These are phyloP conservation scores for Spodoptera frugiperda DNA, from an alignment of 1,140 invertebrate species.

Conservation along the genomic window DNA sequence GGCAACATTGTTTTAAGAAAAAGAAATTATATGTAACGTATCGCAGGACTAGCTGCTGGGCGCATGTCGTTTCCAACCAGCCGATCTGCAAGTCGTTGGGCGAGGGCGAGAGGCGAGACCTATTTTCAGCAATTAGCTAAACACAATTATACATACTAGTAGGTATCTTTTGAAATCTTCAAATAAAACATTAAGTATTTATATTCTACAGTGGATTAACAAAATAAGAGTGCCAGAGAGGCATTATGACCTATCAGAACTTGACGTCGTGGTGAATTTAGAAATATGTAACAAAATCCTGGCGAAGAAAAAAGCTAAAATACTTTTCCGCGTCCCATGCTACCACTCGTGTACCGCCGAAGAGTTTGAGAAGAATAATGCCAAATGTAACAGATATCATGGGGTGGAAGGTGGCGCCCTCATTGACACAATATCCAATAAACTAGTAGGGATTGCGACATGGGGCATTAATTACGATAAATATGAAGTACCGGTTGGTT, in stretches of 20 bases:
- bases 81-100: no score
- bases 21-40: no score
- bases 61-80: no score
- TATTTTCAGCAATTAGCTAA: no score
- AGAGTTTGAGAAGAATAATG: conserved; percentile 43
- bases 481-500: conserved; percentile 68
- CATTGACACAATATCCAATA: conserved; percentile 54
- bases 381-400: conserved; percentile 57
- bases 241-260: conserved; percentile 52
- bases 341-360: conserved; percentile 65
- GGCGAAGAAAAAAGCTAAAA: conserved; percentile 47
- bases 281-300: conserved; percentile 61
- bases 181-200: no score
- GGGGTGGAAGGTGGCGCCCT: conserved; percentile 66
- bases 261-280: conserved; percentile 59
- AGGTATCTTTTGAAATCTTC: no score
- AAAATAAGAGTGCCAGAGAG: conserved; percentile 43
- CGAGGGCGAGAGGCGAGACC: no score
- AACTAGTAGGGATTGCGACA: conserved; percentile 66
- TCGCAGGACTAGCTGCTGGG: no score
- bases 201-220: conserved; percentile 50
- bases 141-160: no score
- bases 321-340: conserved; percentile 65
- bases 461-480: conserved; percentile 59
- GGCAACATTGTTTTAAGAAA: no score